Percentiles rank a stretch among this genome's conserved stretches.
These are phyloP conservation scores for Ditylenchus dipsaci DNA, from an alignment of 1,140 invertebrate genomes.

Conservation along the genomic window DNA sequence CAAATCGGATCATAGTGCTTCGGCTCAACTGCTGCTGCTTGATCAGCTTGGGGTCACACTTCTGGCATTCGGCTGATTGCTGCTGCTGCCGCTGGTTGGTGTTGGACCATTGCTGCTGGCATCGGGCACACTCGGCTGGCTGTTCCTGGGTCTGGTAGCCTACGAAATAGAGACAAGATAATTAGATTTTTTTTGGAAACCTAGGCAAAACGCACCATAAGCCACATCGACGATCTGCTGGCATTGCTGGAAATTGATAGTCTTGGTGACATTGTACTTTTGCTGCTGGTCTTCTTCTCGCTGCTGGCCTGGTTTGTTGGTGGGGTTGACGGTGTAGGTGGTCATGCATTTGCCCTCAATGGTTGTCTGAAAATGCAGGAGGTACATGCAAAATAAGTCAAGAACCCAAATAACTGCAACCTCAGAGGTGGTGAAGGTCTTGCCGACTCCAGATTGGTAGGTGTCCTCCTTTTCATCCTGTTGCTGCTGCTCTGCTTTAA, in stretches of 20 bases:
- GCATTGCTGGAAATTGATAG: slow-evolving; percentile 51
- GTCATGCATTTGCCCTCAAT: slow-evolving; percentile 33
- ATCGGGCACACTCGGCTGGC: neutral
- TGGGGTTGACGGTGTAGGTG: slow-evolving; percentile 28
- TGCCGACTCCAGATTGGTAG: slow-evolving; percentile 7
- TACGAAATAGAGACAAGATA: no score
- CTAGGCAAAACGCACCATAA: slow-evolving; percentile 12
- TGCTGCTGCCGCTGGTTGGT: neutral
- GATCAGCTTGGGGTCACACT: neutral
- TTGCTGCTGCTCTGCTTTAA: slow-evolving; percentile 19
- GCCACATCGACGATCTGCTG: slow-evolving; percentile 30
- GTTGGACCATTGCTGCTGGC: neutral
- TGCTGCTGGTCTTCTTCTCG: slow-evolving; percentile 4
- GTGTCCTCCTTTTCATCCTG: neutral
- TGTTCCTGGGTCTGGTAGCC: slow-evolving; percentile 4
- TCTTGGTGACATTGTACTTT: slow-evolving; percentile 49
- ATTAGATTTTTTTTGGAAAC: no score
- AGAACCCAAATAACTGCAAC: slow-evolving; percentile 1
- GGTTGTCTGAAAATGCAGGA: slow-evolving; percentile 15
- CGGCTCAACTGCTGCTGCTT: neutral
- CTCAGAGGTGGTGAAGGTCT: slow-evolving; percentile 29
- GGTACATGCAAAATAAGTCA: neutral
- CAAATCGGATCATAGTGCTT: neutral
- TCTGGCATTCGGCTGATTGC: neutral
- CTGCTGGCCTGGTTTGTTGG: slow-evolving; percentile 9